Conservation (phyloP, 1,140 invertebrate genomes). For the Cydia splendana region DNA sequence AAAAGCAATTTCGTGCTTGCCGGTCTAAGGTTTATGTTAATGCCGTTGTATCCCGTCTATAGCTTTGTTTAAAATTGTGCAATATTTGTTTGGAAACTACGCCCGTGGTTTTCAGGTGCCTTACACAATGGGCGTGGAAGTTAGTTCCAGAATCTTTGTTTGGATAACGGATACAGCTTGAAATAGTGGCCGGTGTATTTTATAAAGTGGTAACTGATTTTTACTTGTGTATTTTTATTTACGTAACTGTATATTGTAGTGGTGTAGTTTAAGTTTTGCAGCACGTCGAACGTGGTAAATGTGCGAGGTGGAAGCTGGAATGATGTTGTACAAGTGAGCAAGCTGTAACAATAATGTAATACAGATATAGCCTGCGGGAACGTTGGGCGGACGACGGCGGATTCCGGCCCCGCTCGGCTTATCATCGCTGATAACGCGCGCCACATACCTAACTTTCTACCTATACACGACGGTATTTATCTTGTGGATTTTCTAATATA, state of each 20-base stretch:
- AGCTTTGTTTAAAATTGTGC: slow-evolving; percentile 75
- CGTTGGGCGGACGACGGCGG: slow-evolving; percentile 50
- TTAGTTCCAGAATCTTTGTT: slow-evolving; percentile 67
- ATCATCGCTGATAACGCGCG: slow-evolving; percentile 65
- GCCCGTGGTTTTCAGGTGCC: slow-evolving; percentile 66
- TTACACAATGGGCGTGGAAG: slow-evolving; percentile 59
- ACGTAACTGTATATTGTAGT: background rate
- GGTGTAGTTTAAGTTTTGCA: slow-evolving; percentile 8
- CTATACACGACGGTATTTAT: slow-evolving; percentile 22
- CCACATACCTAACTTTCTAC: slow-evolving; percentile 33
- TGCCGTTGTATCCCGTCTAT: slow-evolving; percentile 60
- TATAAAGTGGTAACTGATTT: slow-evolving; percentile 40
- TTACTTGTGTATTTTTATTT: slow-evolving; percentile 27
- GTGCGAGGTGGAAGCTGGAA: slow-evolving; percentile 48
- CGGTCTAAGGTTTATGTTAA: slow-evolving; percentile 71
- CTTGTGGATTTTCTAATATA: background rate
- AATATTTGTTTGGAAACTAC: slow-evolving; percentile 69
- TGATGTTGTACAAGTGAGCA: slow-evolving; percentile 45
- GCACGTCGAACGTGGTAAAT: background rate
- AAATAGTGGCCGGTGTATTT: slow-evolving; percentile 52
- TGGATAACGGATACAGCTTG: slow-evolving; percentile 51
- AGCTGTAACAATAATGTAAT: slow-evolving; percentile 47
- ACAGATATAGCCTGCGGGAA: slow-evolving; percentile 52
- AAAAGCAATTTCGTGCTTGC: slow-evolving; percentile 72
- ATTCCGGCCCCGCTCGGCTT: slow-evolving; percentile 58